Conservation (phyloP, 2,113 vertebrate genomes). For the Mormyrus iriodes region DNA sequence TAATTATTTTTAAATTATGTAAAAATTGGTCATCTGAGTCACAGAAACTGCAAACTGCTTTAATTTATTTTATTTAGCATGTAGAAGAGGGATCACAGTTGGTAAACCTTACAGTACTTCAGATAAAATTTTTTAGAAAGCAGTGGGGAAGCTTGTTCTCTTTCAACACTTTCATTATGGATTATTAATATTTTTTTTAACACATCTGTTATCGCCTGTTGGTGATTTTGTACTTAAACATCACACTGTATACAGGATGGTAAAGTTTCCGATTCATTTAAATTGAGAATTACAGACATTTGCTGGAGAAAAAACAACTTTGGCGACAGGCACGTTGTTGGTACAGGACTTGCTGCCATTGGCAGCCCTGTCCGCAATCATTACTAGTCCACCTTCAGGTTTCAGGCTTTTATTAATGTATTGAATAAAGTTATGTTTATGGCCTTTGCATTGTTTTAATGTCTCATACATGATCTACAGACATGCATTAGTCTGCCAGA, state of each 20-base stretch:
- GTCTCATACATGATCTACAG: not conserved
- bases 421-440: not conserved
- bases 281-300: conserved; percentile 53
- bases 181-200: conserved; percentile 46
- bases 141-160: conserved; percentile 47
- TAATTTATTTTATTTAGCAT: not conserved
- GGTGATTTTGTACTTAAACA: conserved; percentile 48
- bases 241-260: conserved; percentile 46
- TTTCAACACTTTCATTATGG: conserved; percentile 47
- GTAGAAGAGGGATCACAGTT: not conserved
- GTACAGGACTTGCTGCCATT: not conserved
- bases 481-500: not conserved
- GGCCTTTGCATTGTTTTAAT: not conserved
- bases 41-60: not conserved
- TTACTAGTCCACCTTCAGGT: not conserved
- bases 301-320: conserved; percentile 45
- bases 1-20: not conserved
- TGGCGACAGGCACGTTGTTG: not conserved
- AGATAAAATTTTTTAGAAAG: conserved; percentile 41
- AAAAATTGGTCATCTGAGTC: not conserved
- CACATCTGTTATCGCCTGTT: conserved; percentile 43
- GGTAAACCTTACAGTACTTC: conserved; percentile 14
- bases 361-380: not conserved
- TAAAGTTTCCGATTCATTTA: conserved; percentile 56
- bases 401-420: not conserved